Conservation (phyloP, 2,113 vertebrate species). For the Gulo gulo region DNA sequence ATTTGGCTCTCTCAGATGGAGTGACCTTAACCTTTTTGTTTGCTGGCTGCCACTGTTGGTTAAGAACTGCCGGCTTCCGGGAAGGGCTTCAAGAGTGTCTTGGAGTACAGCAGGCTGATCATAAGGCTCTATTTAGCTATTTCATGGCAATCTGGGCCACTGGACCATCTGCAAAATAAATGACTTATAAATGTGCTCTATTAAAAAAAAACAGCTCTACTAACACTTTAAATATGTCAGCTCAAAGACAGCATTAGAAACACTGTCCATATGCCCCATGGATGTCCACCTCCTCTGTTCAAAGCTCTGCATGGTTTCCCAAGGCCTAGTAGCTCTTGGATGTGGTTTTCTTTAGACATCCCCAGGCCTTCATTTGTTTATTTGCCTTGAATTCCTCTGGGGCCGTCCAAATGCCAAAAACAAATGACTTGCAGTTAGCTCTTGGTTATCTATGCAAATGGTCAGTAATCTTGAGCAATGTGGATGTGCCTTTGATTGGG, state of each 20-base stretch:
- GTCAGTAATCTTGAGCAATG: neutral
- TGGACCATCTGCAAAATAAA: neutral
- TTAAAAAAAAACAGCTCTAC: neutral
- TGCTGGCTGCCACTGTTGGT: neutral
- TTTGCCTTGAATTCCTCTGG: slow-evolving; percentile 6
- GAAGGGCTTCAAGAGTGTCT: neutral
- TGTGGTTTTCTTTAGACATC: neutral
- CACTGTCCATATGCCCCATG: too few relatives aligned
- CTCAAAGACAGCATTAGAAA: neutral
- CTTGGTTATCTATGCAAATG: neutral
- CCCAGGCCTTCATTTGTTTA: neutral
- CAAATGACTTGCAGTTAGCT: neutral
- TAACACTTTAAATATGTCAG: neutral
- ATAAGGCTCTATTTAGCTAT: slow-evolving; percentile 7
- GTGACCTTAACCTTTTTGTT: neutral
- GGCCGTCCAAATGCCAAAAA: neutral
- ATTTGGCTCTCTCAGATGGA: neutral
- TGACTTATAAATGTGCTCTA: neutral
- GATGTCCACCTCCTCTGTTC: neutral
- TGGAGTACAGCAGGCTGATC: neutral
- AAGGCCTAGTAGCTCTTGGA: neutral
- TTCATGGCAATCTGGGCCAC: neutral
- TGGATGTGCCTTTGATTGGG: neutral
- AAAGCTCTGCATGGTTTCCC: neutral
- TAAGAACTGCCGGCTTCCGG: neutral